phyloP scores from a whole-genome alignment of 2,888 invertebrate species.

The Morinoia aosen region DNA sequence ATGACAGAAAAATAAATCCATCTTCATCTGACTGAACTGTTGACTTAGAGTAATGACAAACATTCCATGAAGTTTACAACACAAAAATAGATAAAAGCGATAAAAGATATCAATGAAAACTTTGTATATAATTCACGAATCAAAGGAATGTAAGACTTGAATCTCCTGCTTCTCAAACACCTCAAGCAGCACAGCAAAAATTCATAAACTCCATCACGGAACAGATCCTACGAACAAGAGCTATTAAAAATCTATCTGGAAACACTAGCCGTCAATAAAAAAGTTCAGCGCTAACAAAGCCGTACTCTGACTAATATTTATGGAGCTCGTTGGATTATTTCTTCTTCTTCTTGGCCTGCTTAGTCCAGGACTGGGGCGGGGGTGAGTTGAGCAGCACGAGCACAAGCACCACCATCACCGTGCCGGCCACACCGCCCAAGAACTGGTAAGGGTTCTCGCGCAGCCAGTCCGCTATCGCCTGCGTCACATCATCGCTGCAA shows the following conservation, averaged over 20 bases:
- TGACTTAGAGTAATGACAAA: background rate
- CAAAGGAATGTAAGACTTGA: background rate
- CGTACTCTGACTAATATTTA: background rate
- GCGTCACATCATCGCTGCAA: slow-evolving; percentile 63
- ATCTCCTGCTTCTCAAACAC: background rate
- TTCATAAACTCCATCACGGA: background rate
- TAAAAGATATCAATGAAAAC: background rate
- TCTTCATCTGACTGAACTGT: background rate
- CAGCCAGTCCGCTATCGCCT: slow-evolving; percentile 64
- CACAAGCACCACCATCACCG: slow-evolving; percentile 49
- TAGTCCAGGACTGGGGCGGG: slow-evolving; percentile 54
- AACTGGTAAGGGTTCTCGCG: slow-evolving; percentile 62
- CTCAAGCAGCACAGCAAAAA: background rate
- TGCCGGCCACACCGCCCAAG: slow-evolving; percentile 19
- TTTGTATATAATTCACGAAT: background rate
- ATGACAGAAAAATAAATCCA: background rate
- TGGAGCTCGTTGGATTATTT: background rate
- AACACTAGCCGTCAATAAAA: background rate
- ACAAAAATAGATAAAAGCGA: background rate
- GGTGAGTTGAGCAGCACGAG: slow-evolving; percentile 36
- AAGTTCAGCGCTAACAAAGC: background rate
- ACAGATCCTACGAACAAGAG: background rate
- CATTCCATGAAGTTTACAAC: background rate
- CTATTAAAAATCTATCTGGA: background rate
- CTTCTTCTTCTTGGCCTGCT: slow-evolving; percentile 60